Percentiles rank a stretch among this genome's conserved stretches.
phyloP scores from a whole-genome alignment of 2,888 invertebrate genomes.

The Diaprepes abbreviatus region DNA sequence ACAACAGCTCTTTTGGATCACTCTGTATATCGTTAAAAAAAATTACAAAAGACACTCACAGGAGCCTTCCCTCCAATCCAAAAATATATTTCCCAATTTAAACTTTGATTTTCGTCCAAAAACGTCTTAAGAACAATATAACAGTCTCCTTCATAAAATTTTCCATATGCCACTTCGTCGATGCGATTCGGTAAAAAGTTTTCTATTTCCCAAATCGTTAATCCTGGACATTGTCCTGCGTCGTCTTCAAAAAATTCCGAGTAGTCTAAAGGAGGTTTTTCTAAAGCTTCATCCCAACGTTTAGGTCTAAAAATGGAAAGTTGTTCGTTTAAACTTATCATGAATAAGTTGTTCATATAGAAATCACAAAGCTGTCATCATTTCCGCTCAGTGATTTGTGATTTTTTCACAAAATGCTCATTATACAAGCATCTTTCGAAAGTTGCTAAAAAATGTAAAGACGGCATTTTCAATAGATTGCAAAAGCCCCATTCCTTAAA shows the following conservation, averaged over 20 bases:
- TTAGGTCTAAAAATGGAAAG: slow-evolving; percentile 81
- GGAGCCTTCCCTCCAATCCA: slow-evolving; percentile 98
- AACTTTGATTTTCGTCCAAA: slow-evolving; percentile 84
- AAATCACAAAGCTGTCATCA: too few species aligned
- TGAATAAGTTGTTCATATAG: too few species aligned
- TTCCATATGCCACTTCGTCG: slow-evolving; percentile 94
- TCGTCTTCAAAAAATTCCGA: slow-evolving; percentile 97
- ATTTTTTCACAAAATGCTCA: too few species aligned
- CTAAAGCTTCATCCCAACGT: slow-evolving; percentile 95
- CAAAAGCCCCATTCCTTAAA: too few species aligned
- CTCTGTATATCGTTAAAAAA: too few species aligned
- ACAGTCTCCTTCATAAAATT: slow-evolving; percentile 99
- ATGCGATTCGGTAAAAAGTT: slow-evolving; percentile 97
- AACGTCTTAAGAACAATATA: slow-evolving; percentile 95
- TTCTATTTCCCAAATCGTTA: slow-evolving; percentile 99
- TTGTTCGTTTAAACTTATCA: too few species aligned
- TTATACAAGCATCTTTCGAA: too few species aligned
- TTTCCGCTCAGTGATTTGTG: too few species aligned
- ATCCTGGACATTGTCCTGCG: slow-evolving; percentile 91
- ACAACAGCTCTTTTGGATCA: too few species aligned
- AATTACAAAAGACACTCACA: slow-evolving; percentile 69
- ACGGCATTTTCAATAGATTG: too few species aligned
- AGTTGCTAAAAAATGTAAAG: too few species aligned
- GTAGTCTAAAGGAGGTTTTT: slow-evolving; percentile 96
- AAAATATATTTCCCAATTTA: slow-evolving; percentile 97